Conservation (phyloP, 2,113 vertebrate genomes). For the Oncorhynchus masou region DNA sequence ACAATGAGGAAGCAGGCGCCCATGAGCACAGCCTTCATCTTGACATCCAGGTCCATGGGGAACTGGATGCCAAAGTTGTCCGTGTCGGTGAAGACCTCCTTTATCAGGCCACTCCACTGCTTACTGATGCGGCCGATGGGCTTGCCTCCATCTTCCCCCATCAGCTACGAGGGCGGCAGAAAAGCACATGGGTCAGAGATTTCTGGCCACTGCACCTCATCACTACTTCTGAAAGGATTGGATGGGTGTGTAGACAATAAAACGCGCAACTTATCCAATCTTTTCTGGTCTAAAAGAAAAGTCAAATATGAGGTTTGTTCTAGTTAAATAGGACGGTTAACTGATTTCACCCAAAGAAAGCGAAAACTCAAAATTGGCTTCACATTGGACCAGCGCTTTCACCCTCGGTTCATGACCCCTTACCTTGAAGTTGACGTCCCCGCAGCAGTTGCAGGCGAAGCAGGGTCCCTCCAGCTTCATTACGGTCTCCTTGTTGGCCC, state of each 20-base stretch:
- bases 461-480: conserved; percentile 84
- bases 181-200: not conserved
- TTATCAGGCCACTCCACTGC: conserved; percentile 85
- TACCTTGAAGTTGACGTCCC: conserved; percentile 89
- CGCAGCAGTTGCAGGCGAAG: conserved; percentile 84
- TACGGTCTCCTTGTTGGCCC: conserved; percentile 75
- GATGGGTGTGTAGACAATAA: not conserved
- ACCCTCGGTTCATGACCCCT: not conserved
- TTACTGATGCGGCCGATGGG: conserved; percentile 84
- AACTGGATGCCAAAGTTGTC: conserved; percentile 92
- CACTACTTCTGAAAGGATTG: no score
- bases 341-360: no score
- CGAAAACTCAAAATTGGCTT: no score
- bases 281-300: not conserved
- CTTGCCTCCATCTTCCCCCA: conserved; percentile 63
- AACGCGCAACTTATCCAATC: not conserved
- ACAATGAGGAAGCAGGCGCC: conserved; percentile 89
- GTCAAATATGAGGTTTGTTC: not conserved
- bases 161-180: conserved; percentile 70
- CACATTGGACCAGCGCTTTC: not conserved
- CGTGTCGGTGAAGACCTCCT: conserved; percentile 82
- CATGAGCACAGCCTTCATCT: conserved; percentile 86
- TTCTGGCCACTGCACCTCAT: no score
- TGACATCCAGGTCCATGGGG: conserved; percentile 85
- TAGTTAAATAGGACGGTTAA: no score